Base-by-base conservation (phyloP, 2,113 vertebrate genomes). In the Cyanoramphus novaezelandiae region DNA sequence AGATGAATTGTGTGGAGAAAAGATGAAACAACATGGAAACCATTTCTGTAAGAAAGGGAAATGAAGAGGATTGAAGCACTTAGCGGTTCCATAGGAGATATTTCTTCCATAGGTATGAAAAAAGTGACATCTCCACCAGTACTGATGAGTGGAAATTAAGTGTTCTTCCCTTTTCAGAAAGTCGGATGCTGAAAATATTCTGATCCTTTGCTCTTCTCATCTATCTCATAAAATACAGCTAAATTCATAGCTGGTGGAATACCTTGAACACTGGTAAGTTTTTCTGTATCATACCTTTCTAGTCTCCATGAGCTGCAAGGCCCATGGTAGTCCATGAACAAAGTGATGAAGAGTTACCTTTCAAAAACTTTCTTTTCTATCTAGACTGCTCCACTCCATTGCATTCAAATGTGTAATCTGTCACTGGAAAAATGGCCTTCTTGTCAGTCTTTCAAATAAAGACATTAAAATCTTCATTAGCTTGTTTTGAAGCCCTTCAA, bases 171-270 rank as follows among this genome's bases (percentile, higher is more conserved):
- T 65, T 88, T 46, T 20, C 71, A 86, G 31, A 5, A 49, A 49
- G 29, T 9, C 0, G 0, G 27, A 13, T 3, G 10, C 2, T 69
- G 33, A 46, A 90, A 81, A 57, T 15, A 12, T 1, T 12, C 6
- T 59, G 7, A 57, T n/a, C 53, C 63, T 82, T 60, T 28, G 20
- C 18, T 62, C 12, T 60, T 50, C 63, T 68, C 50, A 29, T 20
- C 33, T 35, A 0, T 5, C 33, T 50, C 59, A n/a, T 3, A 18
- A 60, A 68, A 69, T 4, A 9, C 39, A 93, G 11, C 9, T 21
- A 47, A 59, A 85, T 47, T 15, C 67, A 25, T 14, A 49, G 47
- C 44, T 11, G 47, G 27, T 7, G 8, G 37, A n/a, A 31, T 1
- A 60, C 55, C 37, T 31, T 20, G 18, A 37, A 3, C 62, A 47